A percentile compares a stretch with the other conserved stretches of the same genome.
Evolutionary conservation across 2,888 invertebrate species (phyloP).

Genomic region (Epinotia bilunana): DNA sequence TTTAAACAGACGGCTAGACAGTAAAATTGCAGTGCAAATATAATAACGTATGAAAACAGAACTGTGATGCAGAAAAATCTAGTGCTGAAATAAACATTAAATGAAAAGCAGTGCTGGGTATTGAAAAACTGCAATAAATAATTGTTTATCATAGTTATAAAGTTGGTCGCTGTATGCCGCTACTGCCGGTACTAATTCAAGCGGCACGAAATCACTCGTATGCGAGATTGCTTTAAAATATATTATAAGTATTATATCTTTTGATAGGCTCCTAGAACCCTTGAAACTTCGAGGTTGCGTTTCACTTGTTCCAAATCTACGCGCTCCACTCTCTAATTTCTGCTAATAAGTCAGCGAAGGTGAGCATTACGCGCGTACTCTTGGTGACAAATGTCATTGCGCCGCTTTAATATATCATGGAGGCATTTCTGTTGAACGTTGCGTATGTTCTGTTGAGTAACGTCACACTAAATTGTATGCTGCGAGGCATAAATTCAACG

Average conservation of each 20-base stretch:
- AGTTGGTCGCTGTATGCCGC: background rate
- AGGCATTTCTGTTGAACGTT: background rate
- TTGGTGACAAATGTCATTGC: slow-evolving; percentile 23
- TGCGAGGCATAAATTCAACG: no score
- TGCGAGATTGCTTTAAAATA: no score
- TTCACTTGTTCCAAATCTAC: slow-evolving; percentile 16
- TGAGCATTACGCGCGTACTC: slow-evolving; percentile 4
- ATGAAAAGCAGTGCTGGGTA: background rate
- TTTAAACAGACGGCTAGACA: slow-evolving; percentile 18
- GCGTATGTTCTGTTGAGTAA: background rate
- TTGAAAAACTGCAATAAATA: background rate
- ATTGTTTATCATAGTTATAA: background rate
- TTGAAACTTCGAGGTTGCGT: background rate
- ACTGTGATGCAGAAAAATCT: background rate
- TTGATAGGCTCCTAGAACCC: background rate
- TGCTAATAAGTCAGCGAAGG: slow-evolving; percentile 21
- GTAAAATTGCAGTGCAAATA: slow-evolving; percentile 5
- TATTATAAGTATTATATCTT: no score
- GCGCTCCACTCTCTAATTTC: slow-evolving; percentile 8
- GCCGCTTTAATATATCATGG: slow-evolving; percentile 1
- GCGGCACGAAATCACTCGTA: no score
- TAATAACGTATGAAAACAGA: slow-evolving; percentile 23
- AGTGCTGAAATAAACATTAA: slow-evolving; percentile 2
- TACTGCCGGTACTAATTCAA: no score
- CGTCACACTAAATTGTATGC: background rate